A percentile compares a stretch with the other conserved stretches of the same genome.
phyloP scores from a whole-genome alignment of 1,140 invertebrate genomes.

The Meloidogyne chitwoodi region DNA sequence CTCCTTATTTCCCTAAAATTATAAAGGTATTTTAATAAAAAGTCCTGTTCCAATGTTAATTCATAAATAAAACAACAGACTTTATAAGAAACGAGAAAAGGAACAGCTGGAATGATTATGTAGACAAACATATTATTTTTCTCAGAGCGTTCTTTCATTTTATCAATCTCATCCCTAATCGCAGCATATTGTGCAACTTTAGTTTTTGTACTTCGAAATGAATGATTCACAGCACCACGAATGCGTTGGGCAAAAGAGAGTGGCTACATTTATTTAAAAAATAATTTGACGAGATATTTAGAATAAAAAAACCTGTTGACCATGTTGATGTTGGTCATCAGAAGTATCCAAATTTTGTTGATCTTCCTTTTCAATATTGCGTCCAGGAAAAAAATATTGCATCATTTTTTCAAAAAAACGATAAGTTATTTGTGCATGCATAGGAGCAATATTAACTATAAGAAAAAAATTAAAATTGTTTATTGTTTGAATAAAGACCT shows the following conservation, averaged over 20 bases:
- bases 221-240: slow-evolving; percentile 37
- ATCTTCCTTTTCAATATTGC: slow-evolving; percentile 69
- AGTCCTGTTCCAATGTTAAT: too few species aligned
- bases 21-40: too few species aligned
- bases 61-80: slow-evolving; percentile 37
- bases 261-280: too few species aligned
- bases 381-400: slow-evolving; percentile 96
- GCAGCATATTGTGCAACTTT: slow-evolving; percentile 1
- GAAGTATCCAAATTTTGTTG: slow-evolving; percentile 39
- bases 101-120: slow-evolving; percentile 91
- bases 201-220: slow-evolving; percentile 45
- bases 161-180: slow-evolving; percentile 83
- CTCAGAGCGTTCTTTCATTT: slow-evolving; percentile 95
- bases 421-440: slow-evolving; percentile 87
- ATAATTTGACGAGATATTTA: too few species aligned
- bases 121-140: slow-evolving; percentile 98
- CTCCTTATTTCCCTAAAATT: slow-evolving; percentile 81
- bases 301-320: slow-evolving; percentile 25
- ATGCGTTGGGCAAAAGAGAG: slow-evolving; percentile 40
- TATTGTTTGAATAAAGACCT: slow-evolving; percentile 58
- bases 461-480: not conserved
- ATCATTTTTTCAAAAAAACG: slow-evolving; percentile 96
- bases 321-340: slow-evolving; percentile 35
- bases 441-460: slow-evolving; percentile 71
- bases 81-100: slow-evolving; percentile 87